phyloP scores from a whole-genome alignment of 2,113 vertebrate genomes.

The Corvus hawaiiensis region DNA sequence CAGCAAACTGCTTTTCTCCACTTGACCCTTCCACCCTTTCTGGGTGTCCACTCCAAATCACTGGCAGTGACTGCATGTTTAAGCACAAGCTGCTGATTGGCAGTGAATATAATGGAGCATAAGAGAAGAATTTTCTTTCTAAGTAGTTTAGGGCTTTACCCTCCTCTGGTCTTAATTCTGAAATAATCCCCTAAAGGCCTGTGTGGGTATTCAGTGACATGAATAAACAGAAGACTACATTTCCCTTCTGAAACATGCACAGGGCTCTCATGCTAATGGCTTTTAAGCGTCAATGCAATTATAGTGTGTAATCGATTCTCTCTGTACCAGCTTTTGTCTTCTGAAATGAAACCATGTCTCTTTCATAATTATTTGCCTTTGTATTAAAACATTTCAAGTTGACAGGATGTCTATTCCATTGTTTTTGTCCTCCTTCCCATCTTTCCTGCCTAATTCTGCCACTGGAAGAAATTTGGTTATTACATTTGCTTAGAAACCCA shows the following conservation, averaged over 20 bases:
- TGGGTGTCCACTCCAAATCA: background rate
- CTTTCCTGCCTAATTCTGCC: background rate
- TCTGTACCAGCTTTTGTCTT: background rate
- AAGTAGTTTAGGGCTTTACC: background rate
- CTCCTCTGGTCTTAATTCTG: background rate
- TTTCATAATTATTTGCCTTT: background rate
- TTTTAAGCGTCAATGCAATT: slow-evolving; percentile 39
- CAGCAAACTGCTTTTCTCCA: background rate
- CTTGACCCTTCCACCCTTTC: background rate
- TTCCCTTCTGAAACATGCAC: background rate
- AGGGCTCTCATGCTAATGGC: background rate
- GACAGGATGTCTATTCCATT: background rate
- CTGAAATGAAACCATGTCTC: background rate
- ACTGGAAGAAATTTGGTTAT: background rate
- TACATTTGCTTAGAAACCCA: background rate
- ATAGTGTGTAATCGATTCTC: slow-evolving; percentile 1
- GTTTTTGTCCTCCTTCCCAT: background rate
- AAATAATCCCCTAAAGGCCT: slow-evolving; percentile 3
- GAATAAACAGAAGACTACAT: slow-evolving; percentile 11
- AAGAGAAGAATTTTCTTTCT: background rate
- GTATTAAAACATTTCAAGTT: background rate
- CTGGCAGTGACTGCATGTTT: background rate
- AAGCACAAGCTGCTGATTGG: background rate
- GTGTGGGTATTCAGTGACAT: background rate
- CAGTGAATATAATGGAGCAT: background rate